Conservation (phyloP, 2,888 invertebrate species). For the Odontocerum albicorne region DNA sequence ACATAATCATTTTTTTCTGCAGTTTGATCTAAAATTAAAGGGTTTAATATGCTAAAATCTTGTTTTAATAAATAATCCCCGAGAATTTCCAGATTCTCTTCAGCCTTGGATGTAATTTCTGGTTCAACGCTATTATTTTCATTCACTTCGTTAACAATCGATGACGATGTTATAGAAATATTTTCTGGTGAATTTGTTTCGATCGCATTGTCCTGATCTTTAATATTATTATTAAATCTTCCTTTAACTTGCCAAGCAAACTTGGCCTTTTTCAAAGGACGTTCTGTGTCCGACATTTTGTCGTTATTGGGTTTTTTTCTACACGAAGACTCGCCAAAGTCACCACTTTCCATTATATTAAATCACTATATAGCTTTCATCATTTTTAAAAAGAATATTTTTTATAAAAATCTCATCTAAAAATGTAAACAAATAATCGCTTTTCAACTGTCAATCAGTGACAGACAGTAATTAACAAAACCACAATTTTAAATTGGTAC, state of each 20-base stretch:
- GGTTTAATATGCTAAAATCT: conserved; percentile 25
- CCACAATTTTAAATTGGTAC: too few species aligned
- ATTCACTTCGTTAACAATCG: conserved; percentile 11
- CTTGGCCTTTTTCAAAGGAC: conserved; percentile 67
- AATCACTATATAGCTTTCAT: conserved; percentile 1
- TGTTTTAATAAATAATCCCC: conserved; percentile 48
- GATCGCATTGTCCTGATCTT: conserved; percentile 46
- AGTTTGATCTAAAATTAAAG: neutral
- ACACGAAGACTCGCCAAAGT: conserved; percentile 51
- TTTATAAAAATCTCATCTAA: neutral
- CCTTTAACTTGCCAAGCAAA: conserved; percentile 71
- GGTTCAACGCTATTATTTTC: conserved; percentile 16
- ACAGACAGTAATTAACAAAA: conserved; percentile 36
- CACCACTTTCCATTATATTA: conserved; percentile 37
- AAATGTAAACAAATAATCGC: conserved; percentile 33
- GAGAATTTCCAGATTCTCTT: conserved; percentile 49
- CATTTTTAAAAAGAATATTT: neutral
- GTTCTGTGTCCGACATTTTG: conserved; percentile 53
- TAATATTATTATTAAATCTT: conserved; percentile 62
- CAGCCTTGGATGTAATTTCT: conserved; percentile 38
- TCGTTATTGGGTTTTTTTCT: conserved; percentile 58
- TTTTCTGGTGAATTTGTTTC: conserved; percentile 40
- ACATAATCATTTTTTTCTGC: neutral
- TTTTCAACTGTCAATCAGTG: conserved; percentile 35
- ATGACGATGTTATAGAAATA: conserved; percentile 38